Base-by-base conservation (phyloP, 1,140 invertebrate species). In the Portunus trituberculatus region DNA sequence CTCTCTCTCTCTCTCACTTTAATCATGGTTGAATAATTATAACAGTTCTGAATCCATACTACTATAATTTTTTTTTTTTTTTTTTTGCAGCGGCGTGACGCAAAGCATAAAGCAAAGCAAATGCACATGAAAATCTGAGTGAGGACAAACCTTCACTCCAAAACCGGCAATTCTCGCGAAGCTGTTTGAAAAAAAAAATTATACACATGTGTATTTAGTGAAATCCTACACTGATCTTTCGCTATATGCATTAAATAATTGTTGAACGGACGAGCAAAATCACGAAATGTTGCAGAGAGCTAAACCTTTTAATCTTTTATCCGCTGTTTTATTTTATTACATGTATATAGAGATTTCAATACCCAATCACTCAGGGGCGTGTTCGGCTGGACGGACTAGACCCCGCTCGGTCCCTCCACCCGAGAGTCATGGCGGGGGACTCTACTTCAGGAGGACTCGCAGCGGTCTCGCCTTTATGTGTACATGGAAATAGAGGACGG, bases 201-300 rank as follows among this genome's bases (percentile, higher is more conserved):
- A 76, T 76, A 76, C 67, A 76, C 67, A 76, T 76, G 67, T 76
- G 67, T 76, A 76, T 76, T 76, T 76, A 76, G 67, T 76, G 10
- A 59, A 76, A 92, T 92, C 29, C 76, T 31, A 46, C 91, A 92
- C 67, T 32, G 25, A 92, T 92, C 76, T 67, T 76, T 67, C 28
- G 32, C 52, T 45, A 83, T 92, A 92, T 52, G 46, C 76, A 92
- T 92, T 67, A 67, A 29, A 76, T 67, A 76, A 92, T 92, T 67
- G 52, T 76, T 92, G 48, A 76, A 76, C 46, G 46, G 29, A 91
- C 46, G 67, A 76, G 25, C 67, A 76, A 76, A 76, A 76, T 76
- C 67, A 76, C 67, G 67, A 76, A 76, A 76, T 76, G 67, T 76
- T 76, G 67, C 67, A 76, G 67, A 76, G 67, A 76, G 67, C 67